These are phyloP conservation scores for Hanleya hanleyi DNA, from an alignment of 2,888 invertebrate genomes.

Conservation along the genomic window DNA sequence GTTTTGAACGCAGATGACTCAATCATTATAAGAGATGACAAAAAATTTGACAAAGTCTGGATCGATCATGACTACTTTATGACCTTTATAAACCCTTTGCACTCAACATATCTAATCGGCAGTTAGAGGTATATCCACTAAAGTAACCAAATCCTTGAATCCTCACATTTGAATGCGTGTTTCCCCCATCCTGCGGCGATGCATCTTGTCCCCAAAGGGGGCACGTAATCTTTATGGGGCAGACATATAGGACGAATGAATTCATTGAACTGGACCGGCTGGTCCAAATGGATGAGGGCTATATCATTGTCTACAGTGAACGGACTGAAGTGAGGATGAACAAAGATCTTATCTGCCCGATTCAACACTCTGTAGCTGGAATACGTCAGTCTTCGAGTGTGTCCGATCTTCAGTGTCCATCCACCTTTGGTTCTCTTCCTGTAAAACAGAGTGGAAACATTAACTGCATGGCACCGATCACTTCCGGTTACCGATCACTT, in stretches of 20 bases:
- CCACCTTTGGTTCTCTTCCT: conserved; percentile 14
- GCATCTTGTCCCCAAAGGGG: conserved; percentile 53
- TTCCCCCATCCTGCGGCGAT: conserved; percentile 63
- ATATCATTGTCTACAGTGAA: conserved; percentile 59
- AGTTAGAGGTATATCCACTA: too few species aligned
- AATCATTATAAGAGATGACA: too few species aligned
- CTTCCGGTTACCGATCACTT: too few species aligned
- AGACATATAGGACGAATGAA: conserved; percentile 61
- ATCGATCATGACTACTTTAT: too few species aligned
- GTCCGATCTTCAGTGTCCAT: conserved; percentile 48
- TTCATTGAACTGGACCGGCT: conserved; percentile 56
- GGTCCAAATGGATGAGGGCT: conserved; percentile 53
- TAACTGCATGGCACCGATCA: too few species aligned
- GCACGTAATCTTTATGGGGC: conserved; percentile 37
- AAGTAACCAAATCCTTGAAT: too few species aligned
- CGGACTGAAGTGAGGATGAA: conserved; percentile 45
- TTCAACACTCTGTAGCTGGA: conserved; percentile 51
- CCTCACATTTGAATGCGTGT: conserved; percentile 45
- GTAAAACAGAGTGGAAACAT: too few species aligned
- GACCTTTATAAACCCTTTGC: too few species aligned
- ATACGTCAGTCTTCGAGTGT: conserved; percentile 54
- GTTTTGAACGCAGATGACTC: too few species aligned
- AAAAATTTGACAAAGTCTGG: too few species aligned
- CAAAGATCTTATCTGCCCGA: conserved; percentile 41
- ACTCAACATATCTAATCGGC: too few species aligned